Conservation (phyloP, 2,797 vertebrate species). For the Alcedo quadribrachys region DNA sequence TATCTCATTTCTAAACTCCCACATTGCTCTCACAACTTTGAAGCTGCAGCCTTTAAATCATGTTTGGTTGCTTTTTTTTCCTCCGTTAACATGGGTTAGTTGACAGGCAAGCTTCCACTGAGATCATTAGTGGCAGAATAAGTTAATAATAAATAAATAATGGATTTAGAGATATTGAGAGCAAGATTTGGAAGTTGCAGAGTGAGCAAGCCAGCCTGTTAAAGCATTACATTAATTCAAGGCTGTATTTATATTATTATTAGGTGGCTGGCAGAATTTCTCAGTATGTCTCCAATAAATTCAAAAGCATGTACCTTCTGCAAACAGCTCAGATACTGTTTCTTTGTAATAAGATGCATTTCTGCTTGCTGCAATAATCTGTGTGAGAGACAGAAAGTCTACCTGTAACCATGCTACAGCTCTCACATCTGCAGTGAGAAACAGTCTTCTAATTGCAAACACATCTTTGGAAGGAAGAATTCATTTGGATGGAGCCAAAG, state of each 20-base stretch:
- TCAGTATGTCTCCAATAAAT: not conserved
- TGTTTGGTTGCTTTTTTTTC: not conserved
- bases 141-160: conserved; percentile 38
- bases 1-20: not conserved
- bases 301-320: not conserved
- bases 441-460: not conserved
- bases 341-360: not conserved
- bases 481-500: not conserved
- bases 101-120: not conserved
- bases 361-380: not conserved
- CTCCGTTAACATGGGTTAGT: not conserved
- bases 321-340: not conserved
- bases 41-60: not conserved
- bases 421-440: not conserved
- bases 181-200: conserved; percentile 1
- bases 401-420: not conserved
- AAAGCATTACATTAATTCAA: conserved; percentile 31
- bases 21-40: not conserved
- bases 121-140: not conserved
- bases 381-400: not conserved
- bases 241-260: not conserved
- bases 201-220: not conserved
- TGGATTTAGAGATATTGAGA: not conserved
- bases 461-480: not conserved
- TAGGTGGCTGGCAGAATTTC: not conserved